phyloP scores from a whole-genome alignment of 2,797 vertebrate species.

The Austrolebias charrua region DNA sequence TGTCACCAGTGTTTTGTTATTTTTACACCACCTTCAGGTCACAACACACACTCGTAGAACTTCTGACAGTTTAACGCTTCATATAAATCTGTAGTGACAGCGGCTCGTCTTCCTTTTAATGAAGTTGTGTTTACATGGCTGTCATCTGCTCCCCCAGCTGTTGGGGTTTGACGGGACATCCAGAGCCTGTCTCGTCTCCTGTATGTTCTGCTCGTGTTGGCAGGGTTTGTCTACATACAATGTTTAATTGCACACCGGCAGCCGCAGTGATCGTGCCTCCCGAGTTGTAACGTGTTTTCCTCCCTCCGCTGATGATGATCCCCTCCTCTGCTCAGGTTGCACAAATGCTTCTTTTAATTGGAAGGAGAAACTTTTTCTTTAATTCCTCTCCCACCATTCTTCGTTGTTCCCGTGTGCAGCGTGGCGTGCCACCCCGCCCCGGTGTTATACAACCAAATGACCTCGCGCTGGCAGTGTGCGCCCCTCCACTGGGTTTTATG shows the following conservation, averaged over 20 bases:
- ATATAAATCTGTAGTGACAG: background rate
- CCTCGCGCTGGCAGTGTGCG: slow-evolving; percentile 45
- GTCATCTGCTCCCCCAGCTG: slow-evolving; percentile 62
- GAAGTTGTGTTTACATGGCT: slow-evolving; percentile 55
- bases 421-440: slow-evolving; percentile 61
- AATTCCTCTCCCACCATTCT: slow-evolving; percentile 67
- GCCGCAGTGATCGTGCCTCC: slow-evolving; percentile 70
- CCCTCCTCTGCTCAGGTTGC: slow-evolving; percentile 55
- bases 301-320: slow-evolving; percentile 68
- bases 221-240: slow-evolving; percentile 56
- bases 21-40: slow-evolving; percentile 23
- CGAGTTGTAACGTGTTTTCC: slow-evolving; percentile 72
- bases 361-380: slow-evolving; percentile 67
- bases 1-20: slow-evolving; percentile 35
- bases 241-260: slow-evolving; percentile 67
- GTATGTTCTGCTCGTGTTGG: slow-evolving; percentile 65
- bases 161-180: slow-evolving; percentile 39
- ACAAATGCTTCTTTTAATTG: slow-evolving; percentile 75
- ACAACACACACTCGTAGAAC: background rate
- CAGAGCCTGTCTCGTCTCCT: slow-evolving; percentile 32
- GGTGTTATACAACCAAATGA: slow-evolving; percentile 77
- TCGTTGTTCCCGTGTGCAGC: slow-evolving; percentile 28
- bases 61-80: background rate
- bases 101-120: slow-evolving; percentile 26
- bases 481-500: slow-evolving; percentile 74